Base-by-base conservation (phyloP, 92 coral and sea anemone genomes). In the Siderastrea radians region DNA sequence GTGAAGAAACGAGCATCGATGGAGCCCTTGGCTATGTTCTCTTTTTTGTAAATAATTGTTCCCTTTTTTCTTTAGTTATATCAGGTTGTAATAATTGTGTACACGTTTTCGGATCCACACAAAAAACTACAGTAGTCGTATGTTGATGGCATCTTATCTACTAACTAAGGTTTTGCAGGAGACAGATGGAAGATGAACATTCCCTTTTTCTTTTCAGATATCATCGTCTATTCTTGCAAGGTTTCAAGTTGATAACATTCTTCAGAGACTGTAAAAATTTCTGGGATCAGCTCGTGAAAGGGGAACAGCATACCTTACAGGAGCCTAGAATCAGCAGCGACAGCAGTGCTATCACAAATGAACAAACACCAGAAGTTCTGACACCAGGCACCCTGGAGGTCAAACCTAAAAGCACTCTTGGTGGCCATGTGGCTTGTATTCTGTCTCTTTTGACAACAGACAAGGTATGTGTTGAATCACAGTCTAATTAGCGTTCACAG, bases 371-470 rank as follows among this genome's bases (percentile, higher is more conserved):
- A 50, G 64, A 49, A 17, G 38, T 12, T 49, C 49, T 55, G n/a
- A 82, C 86, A 1, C 80, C 80, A 5, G 87, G 87, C 43, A 47
- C 50, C n/a, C 59, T 84, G 2, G 87, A 59, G 57, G 55, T 84
- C 10, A 84, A 58, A 12, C 53, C 71, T 7, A 11, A 74, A 74
- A 44, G 60, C 10, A 67, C 85, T 19, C 44, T 53, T 8, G 98
- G 98, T 55, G 98, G 98, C 0, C 71, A 87, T 44, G 94, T 90
- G 51, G 95, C 94, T 45, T 88, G 93, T 65, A 69, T 93, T 65
- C 72, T 95, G 63, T 79, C 98, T 13, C 85, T 95, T 3, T 79
- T 95, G 12, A 66, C 84, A 3, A 87, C 86, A 17, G 74, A 83
- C 53, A 84, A 91, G 92, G 90, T 95, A 68, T 9, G 80, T 77